Percentiles rank a stretch among this genome's conserved stretches.
Conservation (phyloP, 2,797 vertebrate genomes). For the Perodicticus potto region DNA sequence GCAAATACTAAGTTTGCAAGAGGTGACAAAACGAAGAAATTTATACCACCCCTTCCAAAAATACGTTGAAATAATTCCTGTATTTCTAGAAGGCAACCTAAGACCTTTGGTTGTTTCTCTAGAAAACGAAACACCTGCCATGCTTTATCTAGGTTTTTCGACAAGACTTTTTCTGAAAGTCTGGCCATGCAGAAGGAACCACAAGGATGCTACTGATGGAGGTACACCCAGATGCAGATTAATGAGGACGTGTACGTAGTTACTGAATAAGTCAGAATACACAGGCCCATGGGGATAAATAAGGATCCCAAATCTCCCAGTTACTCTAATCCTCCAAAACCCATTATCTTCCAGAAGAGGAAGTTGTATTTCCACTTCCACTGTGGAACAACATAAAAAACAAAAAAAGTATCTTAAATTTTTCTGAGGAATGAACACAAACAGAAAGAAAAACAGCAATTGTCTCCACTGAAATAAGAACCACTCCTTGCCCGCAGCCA, state of each 20-base stretch:
- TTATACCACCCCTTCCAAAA: neutral
- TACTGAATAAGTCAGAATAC: neutral
- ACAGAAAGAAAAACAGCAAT: slow-evolving; percentile 69
- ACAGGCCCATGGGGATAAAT: neutral
- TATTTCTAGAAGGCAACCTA: slow-evolving; percentile 14
- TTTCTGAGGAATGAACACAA: slow-evolving; percentile 72
- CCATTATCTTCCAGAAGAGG: neutral
- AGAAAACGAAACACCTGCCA: neutral
- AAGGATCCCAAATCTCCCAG: neutral
- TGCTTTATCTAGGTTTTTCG: neutral
- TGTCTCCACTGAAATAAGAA: slow-evolving; percentile 37
- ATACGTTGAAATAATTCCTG: neutral
- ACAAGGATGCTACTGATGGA: neutral
- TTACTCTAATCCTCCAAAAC: neutral
- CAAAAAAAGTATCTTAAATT: neutral
- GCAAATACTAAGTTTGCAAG: neutral
- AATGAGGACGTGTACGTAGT: neutral
- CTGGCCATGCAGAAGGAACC: neutral
- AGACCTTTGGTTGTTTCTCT: neutral
- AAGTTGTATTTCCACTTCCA: neutral
- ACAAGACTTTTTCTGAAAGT: neutral
- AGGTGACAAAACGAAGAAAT: slow-evolving; percentile 32
- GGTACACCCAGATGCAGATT: neutral
- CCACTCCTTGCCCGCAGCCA: slow-evolving; percentile 67
- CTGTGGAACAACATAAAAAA: slow-evolving; percentile 13